phyloP scores from a whole-genome alignment of 2,113 vertebrate genomes.

The Phalacrocorax pelagicus region DNA sequence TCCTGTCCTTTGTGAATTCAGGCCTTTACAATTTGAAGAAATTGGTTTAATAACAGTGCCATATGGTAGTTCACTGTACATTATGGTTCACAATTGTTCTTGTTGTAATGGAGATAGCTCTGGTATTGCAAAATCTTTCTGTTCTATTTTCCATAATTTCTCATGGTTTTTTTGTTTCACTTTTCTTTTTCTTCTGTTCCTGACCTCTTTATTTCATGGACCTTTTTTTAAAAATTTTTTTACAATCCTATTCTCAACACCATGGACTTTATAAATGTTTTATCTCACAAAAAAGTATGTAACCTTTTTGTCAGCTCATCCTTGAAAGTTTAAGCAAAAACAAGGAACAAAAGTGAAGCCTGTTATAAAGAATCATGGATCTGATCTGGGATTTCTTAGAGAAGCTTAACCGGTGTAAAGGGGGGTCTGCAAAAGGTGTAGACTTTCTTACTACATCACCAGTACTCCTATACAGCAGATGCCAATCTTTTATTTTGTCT shows the following conservation, averaged over 20 bases:
- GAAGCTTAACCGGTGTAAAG: background rate
- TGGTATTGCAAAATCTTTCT: background rate
- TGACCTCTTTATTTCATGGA: background rate
- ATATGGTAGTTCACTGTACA: background rate
- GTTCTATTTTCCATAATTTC: background rate
- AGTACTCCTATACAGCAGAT: background rate
- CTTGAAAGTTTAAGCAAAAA: background rate
- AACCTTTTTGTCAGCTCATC: accelerated
- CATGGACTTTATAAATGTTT: background rate
- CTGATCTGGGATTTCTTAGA: background rate
- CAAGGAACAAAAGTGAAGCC: background rate
- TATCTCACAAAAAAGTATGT: background rate
- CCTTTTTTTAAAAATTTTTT: background rate
- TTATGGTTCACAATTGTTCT: background rate
- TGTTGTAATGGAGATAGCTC: background rate
- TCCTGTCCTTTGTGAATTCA: background rate
- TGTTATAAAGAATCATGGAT: background rate
- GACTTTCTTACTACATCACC: background rate
- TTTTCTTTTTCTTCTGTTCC: background rate
- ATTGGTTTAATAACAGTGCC: background rate
- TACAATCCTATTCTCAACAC: background rate
- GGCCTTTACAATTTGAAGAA: background rate
- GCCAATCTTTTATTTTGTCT: background rate
- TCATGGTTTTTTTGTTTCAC: background rate
- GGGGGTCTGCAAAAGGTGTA: background rate